Base-by-base conservation (phyloP, 2,888 invertebrate genomes). In the Cacoxenus indagator region DNA sequence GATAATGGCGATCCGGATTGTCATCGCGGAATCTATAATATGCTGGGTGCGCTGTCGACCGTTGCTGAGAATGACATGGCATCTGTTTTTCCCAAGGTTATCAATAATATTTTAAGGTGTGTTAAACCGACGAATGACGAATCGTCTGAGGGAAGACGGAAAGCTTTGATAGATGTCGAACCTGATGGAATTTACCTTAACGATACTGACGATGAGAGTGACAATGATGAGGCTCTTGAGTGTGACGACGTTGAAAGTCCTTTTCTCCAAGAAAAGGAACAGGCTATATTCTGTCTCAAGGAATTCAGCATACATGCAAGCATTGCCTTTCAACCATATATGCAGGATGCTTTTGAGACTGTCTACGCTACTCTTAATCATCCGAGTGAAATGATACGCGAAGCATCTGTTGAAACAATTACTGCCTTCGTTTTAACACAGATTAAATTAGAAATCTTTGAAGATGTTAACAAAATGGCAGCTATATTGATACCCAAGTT, bases 211-310 rank as follows among this genome's bases (percentile, higher is more conserved):
- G 85, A 81, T 9, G 88, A 88, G 45, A 87, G 87, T 54, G 84
- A 85, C 65, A 86, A 87, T 46, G 79, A 83, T 29, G 87, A 88
- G 26, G 77, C 84, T 19, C 88, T 90, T 70, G 89, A 90, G 68
- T 90, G 91, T 4, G 93, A 91, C 78, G 91, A 90, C 65, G 93
- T 94, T 6, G 93, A 94, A 84, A 95, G 94, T 86, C 90, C 93
- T 0, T 95, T 91, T 83, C 88, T 94, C 67, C 92, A 93, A 80
- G 95, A 95, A 84, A 95, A 95, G 82, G 94, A 94, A 85, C 94
- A 94, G 84, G 94, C 94, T 2, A 92, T 94, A 78, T 81, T 91
- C 70, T 92, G 93, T 1, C 87, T 95, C 11, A 91, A 91, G 72
- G 93, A 94, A 84, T 90, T 95, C 55, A 93, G 94, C 29, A 85